Evolutionary conservation across 2,113 vertebrate genomes (phyloP).

Genomic region (Albula glossodonta): DNA sequence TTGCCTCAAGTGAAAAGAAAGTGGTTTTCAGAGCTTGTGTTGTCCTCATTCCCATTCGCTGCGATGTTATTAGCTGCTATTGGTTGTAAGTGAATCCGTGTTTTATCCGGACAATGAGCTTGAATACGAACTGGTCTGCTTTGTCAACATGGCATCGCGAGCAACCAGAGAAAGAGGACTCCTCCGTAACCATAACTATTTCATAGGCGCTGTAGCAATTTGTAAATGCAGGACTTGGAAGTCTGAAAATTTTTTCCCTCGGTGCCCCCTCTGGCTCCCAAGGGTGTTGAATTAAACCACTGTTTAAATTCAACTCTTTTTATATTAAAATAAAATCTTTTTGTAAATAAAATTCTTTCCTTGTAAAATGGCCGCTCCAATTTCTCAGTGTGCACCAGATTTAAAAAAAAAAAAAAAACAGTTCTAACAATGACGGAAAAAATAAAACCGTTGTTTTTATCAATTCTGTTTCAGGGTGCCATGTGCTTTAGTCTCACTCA

Average conservation of each 20-base stretch:
- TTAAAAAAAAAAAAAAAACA: conserved; percentile 22
- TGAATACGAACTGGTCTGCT: conserved; percentile 11
- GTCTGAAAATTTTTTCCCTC: conserved; percentile 32
- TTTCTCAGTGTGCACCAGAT: conserved; percentile 45
- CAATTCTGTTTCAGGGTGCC: conserved; percentile 40
- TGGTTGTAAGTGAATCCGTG: conserved; percentile 38
- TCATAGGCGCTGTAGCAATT: conserved; percentile 48
- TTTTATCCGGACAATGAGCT: conserved; percentile 13
- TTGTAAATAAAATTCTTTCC: conserved; percentile 51
- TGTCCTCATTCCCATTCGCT: conserved; percentile 39
- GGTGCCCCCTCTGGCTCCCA: conserved; percentile 34
- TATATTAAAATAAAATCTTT: conserved; percentile 45
- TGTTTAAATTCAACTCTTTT: conserved; percentile 39
- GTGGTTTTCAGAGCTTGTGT: neutral
- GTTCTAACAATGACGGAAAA: conserved; percentile 20
- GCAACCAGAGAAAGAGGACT: conserved; percentile 13
- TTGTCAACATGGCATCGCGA: neutral
- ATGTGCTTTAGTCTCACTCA: conserved; percentile 22
- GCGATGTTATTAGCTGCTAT: conserved; percentile 45
- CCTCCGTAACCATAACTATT: conserved; percentile 4
- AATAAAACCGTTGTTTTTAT: conserved; percentile 34
- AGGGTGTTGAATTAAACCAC: conserved; percentile 46
- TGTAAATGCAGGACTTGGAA: conserved; percentile 40
- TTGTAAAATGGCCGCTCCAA: conserved; percentile 42
- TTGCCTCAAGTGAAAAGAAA: conserved; percentile 16